A percentile compares a stretch with the other conserved stretches of the same genome.
Conservation (phyloP, 2,888 invertebrate species). For the Lacanobia wlatinum region DNA sequence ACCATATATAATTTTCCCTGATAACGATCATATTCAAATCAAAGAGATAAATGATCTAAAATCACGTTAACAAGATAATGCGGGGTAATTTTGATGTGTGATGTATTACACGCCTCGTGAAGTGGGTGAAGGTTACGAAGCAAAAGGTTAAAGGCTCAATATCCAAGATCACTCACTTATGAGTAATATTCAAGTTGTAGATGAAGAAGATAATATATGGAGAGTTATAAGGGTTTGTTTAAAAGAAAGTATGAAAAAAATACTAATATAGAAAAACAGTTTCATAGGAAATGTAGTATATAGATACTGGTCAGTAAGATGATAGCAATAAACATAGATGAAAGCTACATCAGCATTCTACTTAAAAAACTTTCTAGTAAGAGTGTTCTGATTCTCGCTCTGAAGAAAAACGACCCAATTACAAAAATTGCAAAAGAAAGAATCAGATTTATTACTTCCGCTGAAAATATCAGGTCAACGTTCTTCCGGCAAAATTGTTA, state of each 20-base stretch:
- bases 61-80: conserved; percentile 67
- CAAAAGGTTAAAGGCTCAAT: conserved; percentile 65
- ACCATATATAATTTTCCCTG: conserved; percentile 45
- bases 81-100: conserved; percentile 68
- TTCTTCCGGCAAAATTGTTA: conserved; percentile 16
- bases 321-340: not conserved
- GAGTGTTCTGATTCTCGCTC: not conserved
- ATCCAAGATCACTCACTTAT: conserved; percentile 61
- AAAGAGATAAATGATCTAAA: conserved; percentile 62
- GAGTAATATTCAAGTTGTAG: conserved; percentile 34
- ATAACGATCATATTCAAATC: conserved; percentile 63
- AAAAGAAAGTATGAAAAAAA: not conserved
- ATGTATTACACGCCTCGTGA: conserved; percentile 62
- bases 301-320: not conserved
- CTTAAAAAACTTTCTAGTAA: not conserved
- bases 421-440: conserved; percentile 22
- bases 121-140: conserved; percentile 66
- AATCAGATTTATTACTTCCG: conserved; percentile 30
- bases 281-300: not conserved
- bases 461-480: conserved; percentile 34
- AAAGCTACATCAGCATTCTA: not conserved
- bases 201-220: not conserved
- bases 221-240: not conserved
- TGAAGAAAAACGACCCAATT: conserved; percentile 6
- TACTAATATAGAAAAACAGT: not conserved